Percentiles rank a stretch among this genome's conserved stretches.
Conservation (phyloP, 2,113 vertebrate genomes). For the Acanthisitta chloris region DNA sequence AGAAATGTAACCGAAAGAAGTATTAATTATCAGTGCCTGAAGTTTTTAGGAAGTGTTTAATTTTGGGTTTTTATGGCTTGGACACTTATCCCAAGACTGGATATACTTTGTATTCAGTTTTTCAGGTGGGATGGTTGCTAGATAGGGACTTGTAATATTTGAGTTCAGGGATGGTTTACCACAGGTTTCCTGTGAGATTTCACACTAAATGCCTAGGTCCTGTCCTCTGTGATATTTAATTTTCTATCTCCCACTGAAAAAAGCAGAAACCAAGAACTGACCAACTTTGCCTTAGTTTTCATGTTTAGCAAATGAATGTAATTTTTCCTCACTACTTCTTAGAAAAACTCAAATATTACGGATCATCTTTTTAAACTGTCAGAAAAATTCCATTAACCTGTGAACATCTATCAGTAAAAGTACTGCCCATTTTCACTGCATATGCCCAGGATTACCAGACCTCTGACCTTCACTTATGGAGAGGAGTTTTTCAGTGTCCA, state of each 20-base stretch:
- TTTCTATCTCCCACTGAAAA: neutral
- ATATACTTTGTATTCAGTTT: neutral
- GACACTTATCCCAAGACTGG: neutral
- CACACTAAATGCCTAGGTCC: neutral
- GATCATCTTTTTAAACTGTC: neutral
- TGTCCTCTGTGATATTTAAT: neutral
- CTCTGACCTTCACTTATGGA: rapidly evolving
- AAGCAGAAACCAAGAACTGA: neutral
- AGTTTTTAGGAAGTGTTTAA: neutral
- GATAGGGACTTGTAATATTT: neutral
- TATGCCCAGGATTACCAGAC: rapidly evolving
- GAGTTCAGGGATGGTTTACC: neutral
- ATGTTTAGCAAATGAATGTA: neutral
- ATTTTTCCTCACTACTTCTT: neutral
- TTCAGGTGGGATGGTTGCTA: neutral
- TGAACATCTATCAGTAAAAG: neutral
- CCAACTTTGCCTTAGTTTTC: neutral
- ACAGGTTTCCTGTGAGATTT: neutral
- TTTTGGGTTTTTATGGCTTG: neutral
- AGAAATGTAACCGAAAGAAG: neutral
- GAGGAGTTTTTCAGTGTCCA: neutral
- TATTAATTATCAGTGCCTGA: neutral
- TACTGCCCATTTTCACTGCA: neutral
- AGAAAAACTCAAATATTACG: neutral
- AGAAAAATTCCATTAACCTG: neutral